Conservation (phyloP, 1,140 invertebrate species). For the Metaphire vulgaris region DNA sequence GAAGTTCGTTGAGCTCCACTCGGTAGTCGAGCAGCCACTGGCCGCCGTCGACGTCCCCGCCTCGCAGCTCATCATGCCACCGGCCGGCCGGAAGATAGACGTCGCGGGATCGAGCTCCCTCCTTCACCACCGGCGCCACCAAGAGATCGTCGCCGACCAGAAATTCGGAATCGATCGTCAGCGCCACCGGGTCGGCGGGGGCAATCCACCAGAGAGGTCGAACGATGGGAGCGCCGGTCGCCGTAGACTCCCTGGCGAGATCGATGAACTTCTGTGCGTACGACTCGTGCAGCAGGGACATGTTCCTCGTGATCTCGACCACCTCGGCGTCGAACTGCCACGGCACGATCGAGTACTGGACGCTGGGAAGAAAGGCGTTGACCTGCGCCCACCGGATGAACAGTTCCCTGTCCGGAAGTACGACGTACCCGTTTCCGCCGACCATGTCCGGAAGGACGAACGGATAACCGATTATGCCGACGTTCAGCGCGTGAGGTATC, state of each 20-base stretch:
- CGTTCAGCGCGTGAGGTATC: conserved; percentile 72
- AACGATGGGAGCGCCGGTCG: conserved; percentile 54
- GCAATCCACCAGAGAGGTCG: conserved; percentile 86
- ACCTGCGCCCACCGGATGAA: conserved; percentile 82
- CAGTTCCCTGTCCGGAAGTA: conserved; percentile 66
- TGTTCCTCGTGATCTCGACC: conserved; percentile 41
- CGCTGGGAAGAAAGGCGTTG: conserved; percentile 73
- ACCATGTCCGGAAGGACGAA: conserved; percentile 85
- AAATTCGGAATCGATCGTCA: conserved; percentile 73
- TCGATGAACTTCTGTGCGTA: conserved; percentile 17
- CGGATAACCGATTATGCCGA: conserved; percentile 76
- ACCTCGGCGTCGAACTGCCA: conserved; percentile 75
- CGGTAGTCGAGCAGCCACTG: conserved; percentile 20
- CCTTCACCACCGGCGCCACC: conserved; percentile 70
- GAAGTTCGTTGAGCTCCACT: conserved; percentile 24
- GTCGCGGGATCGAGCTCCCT: conserved; percentile 4
- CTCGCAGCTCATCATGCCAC: conserved; percentile 16
- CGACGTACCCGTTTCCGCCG: conserved; percentile 69
- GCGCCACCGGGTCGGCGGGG: conserved; percentile 69
- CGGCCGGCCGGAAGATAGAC: conserved; percentile 27
- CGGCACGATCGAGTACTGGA: conserved; percentile 81
- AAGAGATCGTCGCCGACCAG: conserved; percentile 73
- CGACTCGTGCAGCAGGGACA: conserved; percentile 27
- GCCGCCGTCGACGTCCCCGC: conserved; percentile 4
- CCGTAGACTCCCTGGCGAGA: conserved; percentile 28